A percentile compares a stretch with the other conserved stretches of the same genome.
Evolutionary conservation across 1,140 invertebrate species (phyloP).

Genomic region (Sycobia sp.): DNA sequence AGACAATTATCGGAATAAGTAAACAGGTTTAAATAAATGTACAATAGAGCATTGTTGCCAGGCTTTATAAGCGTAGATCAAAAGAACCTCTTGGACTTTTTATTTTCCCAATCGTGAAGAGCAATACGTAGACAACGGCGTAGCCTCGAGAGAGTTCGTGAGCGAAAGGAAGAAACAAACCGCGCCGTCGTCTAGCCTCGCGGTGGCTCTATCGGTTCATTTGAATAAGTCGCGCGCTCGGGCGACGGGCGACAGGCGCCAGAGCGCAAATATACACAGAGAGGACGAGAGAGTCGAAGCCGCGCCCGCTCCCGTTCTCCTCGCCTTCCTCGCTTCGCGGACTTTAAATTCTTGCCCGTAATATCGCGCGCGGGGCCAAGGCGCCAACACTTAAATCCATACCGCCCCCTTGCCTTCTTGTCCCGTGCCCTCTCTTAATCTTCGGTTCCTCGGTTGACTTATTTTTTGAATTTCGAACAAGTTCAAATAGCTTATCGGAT

Average conservation of each 20-base stretch:
- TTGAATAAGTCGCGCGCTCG: constrained; percentile 51
- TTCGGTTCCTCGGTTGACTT: not conserved
- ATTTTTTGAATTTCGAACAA: too few relatives aligned
- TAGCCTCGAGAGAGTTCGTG: not conserved
- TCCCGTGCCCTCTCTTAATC: not conserved
- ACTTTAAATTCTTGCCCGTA: constrained; percentile 19
- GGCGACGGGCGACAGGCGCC: not conserved
- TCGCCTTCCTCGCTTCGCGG: not conserved
- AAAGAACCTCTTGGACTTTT: too few relatives aligned
- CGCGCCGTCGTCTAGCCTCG: constrained; percentile 48
- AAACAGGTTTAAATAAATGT: too few relatives aligned
- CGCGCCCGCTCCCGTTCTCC: too few relatives aligned
- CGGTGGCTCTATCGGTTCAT: constrained; percentile 53
- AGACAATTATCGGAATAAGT: too few relatives aligned
- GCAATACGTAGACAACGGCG: too few relatives aligned
- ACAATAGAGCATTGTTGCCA: too few relatives aligned
- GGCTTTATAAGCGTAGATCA: too few relatives aligned
- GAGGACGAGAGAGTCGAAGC: not conserved
- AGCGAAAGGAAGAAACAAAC: constrained; percentile 52
- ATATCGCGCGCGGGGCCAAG: constrained; percentile 8
- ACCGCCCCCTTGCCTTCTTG: not conserved
- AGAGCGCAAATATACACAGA: constrained; percentile 3
- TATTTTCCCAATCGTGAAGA: too few relatives aligned
- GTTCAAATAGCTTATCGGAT: too few relatives aligned
- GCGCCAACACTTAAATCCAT: constrained; percentile 5